These are phyloP conservation scores for Montipora capitata DNA, from an alignment of 92 coral and sea anemone species.

Conservation along the genomic window DNA sequence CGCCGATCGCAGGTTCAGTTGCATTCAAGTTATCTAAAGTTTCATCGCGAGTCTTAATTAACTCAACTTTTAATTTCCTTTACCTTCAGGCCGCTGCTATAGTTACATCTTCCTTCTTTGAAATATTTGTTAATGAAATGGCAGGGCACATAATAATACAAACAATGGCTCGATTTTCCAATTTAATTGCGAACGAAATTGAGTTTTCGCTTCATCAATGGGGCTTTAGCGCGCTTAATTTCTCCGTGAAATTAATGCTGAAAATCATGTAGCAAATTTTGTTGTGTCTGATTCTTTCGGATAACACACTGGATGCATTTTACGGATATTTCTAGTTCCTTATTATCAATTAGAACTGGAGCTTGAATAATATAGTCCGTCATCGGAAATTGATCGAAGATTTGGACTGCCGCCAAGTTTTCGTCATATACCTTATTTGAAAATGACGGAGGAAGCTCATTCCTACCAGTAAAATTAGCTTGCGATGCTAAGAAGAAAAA, in stretches of 20 bases:
- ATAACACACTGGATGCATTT: neutral
- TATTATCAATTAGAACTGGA: conserved; percentile 10
- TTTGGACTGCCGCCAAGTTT: neutral
- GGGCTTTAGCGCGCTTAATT: conserved; percentile 3
- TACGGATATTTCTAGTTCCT: conserved; percentile 9
- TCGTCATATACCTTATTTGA: neutral
- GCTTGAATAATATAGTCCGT: neutral
- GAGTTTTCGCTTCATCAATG: conserved; percentile 5
- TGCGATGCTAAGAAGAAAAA: neutral
- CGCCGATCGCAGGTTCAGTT: too few species aligned
- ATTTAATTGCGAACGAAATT: conserved; percentile 38
- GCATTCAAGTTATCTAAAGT: too few species aligned
- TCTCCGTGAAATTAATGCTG: neutral
- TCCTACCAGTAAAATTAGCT: neutral
- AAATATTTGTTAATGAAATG: conserved; percentile 76
- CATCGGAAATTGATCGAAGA: conserved; percentile 7
- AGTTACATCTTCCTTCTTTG: conserved; percentile 76
- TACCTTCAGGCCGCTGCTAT: conserved; percentile 70
- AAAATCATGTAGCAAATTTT: neutral
- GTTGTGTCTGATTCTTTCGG: neutral
- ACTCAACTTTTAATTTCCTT: conserved; percentile 54
- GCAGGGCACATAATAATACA: conserved; percentile 23
- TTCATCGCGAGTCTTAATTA: conserved; percentile 44
- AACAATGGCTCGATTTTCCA: conserved; percentile 46
- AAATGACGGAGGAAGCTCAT: too few species aligned